Evolutionary conservation across 2,888 invertebrate species (phyloP), one percentile per base, ranked within the genome.

Genomic region (Lathronympha strigana): DNA sequence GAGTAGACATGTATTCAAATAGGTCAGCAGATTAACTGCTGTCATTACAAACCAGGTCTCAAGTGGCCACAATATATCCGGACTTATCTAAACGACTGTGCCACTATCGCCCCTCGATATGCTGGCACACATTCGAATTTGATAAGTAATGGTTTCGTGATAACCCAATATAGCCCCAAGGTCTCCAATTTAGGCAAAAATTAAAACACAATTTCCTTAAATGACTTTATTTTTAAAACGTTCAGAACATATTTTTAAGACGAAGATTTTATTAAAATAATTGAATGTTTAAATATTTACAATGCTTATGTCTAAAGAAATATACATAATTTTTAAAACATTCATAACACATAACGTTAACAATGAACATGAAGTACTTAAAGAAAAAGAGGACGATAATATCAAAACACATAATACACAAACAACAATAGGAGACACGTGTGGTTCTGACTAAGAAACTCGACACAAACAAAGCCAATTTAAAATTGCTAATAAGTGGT

Each of bases 401-500:
- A 63, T 36, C 15, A 55, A 58, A 45, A 68, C 15, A 54, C 19
- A 53, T 45, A 58, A 33, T 49, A 55, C 43, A n/a, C n/a, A n/a
- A 51, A 23, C 43, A 21, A 80, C 79, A 81, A 78, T 78, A 75
- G 76, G 57, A 61, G 64, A 78, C 80, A 79, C 77, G 78, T 79
- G 78, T 73, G 71, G 63, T 63, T 64, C 66, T 67, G 51, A 67
- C 64, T 73, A 69, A 72, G 71, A 71, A 72, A 76, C 69, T 71
- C 73, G 72, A 81, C 78, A 79, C 78, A 84, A 85, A 88, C 86
- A 88, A 84, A 84, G 80, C 79, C 69, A 71, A 70, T 78, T 86
- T 88, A 86, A 84, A 88, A 88, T 87, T 88, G 84, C 84, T 83
- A 89, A 89, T 88, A 83, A 85, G 78, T 72, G 69, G 77, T 83